Evolutionary conservation across 1,140 invertebrate genomes (phyloP).

Genomic region (Pseudobourletiella spinata): DNA sequence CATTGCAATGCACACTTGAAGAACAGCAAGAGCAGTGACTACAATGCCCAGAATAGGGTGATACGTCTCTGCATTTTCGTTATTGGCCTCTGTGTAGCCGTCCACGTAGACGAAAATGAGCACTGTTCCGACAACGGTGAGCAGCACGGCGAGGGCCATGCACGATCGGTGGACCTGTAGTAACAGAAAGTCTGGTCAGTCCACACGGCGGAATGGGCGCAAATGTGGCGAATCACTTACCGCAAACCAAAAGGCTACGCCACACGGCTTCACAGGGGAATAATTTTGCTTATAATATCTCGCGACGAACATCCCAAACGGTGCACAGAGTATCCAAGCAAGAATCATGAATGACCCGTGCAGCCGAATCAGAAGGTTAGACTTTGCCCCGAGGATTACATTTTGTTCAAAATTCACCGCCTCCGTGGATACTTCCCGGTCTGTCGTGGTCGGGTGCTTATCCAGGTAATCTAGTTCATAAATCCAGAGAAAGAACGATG

Average conservation of each 20-base stretch:
- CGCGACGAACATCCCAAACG: conserved; percentile 76
- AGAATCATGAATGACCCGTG: conserved; percentile 82
- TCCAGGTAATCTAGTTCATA: background rate
- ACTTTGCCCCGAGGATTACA: conserved; percentile 51
- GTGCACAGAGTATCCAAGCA: conserved; percentile 82
- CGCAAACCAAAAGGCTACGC: conserved; percentile 88
- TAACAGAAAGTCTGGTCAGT: background rate
- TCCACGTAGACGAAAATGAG: conserved; percentile 72
- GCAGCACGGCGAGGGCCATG: conserved; percentile 69
- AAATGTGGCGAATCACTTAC: conserved; percentile 54
- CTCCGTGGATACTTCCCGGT: conserved; percentile 52
- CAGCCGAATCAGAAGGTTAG: conserved; percentile 59
- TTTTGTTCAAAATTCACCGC: conserved; percentile 55
- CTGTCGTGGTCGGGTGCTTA: background rate
- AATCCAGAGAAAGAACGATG: too few relatives aligned
- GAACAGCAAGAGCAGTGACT: conserved; percentile 67
- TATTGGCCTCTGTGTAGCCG: conserved; percentile 45
- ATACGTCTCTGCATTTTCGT: conserved; percentile 49
- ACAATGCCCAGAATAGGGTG: conserved; percentile 57
- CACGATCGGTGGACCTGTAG: conserved; percentile 71
- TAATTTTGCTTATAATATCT: conserved; percentile 86
- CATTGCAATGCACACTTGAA: conserved; percentile 73
- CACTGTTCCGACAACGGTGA: conserved; percentile 67
- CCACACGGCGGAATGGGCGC: too few relatives aligned
- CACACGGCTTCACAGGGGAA: conserved; percentile 66